phyloP scores from a whole-genome alignment of 2,113 vertebrate genomes.

The Trachemys scripta region DNA sequence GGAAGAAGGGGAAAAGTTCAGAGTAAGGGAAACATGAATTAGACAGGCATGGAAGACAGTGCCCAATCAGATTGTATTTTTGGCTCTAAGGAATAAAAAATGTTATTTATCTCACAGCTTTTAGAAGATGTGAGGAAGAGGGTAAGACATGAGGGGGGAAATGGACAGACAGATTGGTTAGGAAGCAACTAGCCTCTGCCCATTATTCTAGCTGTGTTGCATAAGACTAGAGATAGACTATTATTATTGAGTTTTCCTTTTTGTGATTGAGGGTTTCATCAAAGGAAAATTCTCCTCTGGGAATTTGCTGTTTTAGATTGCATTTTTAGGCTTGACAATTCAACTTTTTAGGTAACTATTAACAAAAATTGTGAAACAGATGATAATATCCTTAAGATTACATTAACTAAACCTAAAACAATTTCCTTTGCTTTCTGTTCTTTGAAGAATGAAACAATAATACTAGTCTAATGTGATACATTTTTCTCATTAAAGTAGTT shows the following conservation, averaged over 20 bases:
- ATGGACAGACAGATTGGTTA: neutral
- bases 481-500: neutral
- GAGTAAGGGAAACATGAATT: neutral
- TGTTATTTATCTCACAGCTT: neutral
- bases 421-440: neutral
- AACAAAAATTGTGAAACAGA: neutral
- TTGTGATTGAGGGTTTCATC: neutral
- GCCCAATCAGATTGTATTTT: neutral
- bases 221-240: neutral
- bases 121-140: neutral
- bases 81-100: neutral
- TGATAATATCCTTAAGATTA: neutral
- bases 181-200: neutral
- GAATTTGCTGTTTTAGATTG: neutral
- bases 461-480: neutral
- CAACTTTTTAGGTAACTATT: neutral
- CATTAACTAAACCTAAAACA: neutral
- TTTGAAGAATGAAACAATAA: slow-evolving; percentile 13
- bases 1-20: neutral
- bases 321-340: neutral
- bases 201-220: neutral
- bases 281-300: neutral
- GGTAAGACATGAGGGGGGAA: neutral
- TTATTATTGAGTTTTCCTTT: neutral
- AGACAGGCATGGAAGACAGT: neutral